A percentile compares a stretch with the other conserved stretches of the same genome.
Conservation (phyloP, 2,888 invertebrate species). For the Macropis europaea region DNA sequence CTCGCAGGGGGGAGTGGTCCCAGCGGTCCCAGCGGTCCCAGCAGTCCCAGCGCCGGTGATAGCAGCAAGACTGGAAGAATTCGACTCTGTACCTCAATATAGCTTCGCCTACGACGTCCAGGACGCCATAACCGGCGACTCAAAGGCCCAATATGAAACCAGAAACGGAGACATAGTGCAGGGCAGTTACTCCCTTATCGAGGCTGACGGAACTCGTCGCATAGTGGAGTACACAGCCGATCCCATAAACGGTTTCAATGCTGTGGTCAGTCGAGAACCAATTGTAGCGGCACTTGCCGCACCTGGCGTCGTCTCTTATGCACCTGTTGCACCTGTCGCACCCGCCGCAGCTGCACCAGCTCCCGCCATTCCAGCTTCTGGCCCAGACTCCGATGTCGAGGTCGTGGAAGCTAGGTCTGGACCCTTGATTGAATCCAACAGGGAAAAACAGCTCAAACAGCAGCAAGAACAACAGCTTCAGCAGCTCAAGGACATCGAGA, state of each 20-base stretch:
- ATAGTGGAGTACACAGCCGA: slow-evolving; percentile 75
- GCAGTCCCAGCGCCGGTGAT: slow-evolving; percentile 48
- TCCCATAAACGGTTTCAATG: slow-evolving; percentile 74
- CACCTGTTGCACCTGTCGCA: slow-evolving; percentile 62
- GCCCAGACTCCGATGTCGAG: slow-evolving; percentile 77
- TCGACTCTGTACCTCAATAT: slow-evolving; percentile 72
- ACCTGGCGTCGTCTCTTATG: slow-evolving; percentile 64
- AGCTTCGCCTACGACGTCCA: slow-evolving; percentile 75
- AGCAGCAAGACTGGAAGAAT: slow-evolving; percentile 69
- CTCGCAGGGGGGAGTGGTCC: slow-evolving; percentile 79
- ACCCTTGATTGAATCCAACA: slow-evolving; percentile 46
- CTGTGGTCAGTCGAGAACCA: slow-evolving; percentile 77
- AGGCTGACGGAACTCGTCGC: slow-evolving; percentile 73
- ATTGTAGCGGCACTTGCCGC: slow-evolving; percentile 70
- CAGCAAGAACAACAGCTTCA: slow-evolving; percentile 51
- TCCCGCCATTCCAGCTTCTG: slow-evolving; percentile 67
- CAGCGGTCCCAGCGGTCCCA: slow-evolving; percentile 55
- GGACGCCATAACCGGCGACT: slow-evolving; percentile 73
- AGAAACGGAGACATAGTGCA: slow-evolving; percentile 73
- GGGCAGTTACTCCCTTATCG: slow-evolving; percentile 75
- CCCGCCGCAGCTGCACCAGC: slow-evolving; percentile 48
- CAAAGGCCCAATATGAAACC: slow-evolving; percentile 74
- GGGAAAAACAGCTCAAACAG: slow-evolving; percentile 49
- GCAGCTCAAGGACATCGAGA: slow-evolving; percentile 42
- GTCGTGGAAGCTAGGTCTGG: slow-evolving; percentile 74